Evolutionary conservation across 2,113 vertebrate species (phyloP).

Genomic region (Pundamilia nyererei): DNA sequence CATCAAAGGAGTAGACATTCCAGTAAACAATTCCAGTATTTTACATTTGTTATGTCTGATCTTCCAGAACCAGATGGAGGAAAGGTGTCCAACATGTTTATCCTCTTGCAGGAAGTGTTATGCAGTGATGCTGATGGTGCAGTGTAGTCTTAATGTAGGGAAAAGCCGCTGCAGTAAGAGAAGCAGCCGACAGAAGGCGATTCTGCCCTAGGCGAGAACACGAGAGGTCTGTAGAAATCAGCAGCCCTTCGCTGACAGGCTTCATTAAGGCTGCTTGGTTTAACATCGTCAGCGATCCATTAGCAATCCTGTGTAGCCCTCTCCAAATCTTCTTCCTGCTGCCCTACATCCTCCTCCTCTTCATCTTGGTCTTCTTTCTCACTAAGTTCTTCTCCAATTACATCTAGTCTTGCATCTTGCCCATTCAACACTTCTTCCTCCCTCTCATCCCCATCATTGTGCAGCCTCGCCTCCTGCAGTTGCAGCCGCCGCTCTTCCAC

Average conservation of each 20-base stretch:
- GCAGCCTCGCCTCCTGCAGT: conserved; percentile 32
- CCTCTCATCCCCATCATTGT: neutral
- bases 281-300: neutral
- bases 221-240: neutral
- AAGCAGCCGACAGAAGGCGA: neutral
- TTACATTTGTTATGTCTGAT: neutral
- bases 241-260: conserved; percentile 14
- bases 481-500: conserved; percentile 86
- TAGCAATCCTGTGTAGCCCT: conserved; percentile 59
- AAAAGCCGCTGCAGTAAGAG: neutral
- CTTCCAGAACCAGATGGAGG: neutral
- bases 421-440: conserved; percentile 17
- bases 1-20: neutral
- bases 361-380: conserved; percentile 69
- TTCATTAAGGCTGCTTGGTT: conserved; percentile 19
- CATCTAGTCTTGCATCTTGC: conserved; percentile 68
- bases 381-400: conserved; percentile 65
- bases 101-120: neutral
- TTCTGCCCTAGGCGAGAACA: neutral
- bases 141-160: neutral
- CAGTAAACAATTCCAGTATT: conserved; percentile 14
- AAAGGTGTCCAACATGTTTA: neutral
- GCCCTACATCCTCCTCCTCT: neutral
- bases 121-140: conserved; percentile 16
- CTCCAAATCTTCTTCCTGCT: conserved; percentile 19